Conservation (phyloP, 1,140 invertebrate species). For the Drosophila chauvacae region DNA sequence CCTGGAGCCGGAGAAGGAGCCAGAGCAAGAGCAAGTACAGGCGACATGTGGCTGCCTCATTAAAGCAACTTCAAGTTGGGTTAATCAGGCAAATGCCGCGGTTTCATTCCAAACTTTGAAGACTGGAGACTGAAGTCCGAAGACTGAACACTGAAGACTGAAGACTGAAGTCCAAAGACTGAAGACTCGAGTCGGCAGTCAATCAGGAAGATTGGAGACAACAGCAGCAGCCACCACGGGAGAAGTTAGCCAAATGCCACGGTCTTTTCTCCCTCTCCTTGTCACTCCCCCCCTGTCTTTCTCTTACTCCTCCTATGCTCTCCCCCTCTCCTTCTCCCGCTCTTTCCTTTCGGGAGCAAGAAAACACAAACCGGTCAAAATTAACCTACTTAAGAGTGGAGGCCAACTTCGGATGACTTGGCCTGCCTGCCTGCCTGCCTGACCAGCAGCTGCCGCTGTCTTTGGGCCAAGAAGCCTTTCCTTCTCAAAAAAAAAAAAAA, state of each 20-base stretch:
- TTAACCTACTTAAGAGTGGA: conserved; percentile 75
- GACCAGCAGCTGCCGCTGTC: conserved; percentile 50
- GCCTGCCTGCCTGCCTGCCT: conserved; percentile 32
- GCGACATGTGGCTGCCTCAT: conserved; percentile 72
- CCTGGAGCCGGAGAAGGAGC: background rate
- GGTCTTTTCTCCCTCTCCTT: conserved; percentile 1
- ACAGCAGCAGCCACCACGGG: conserved; percentile 10
- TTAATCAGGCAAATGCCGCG: conserved; percentile 65
- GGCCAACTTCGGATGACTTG: conserved; percentile 40
- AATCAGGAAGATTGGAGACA: conserved; percentile 59
- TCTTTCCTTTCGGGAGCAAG: conserved; percentile 32
- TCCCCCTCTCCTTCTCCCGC: background rate
- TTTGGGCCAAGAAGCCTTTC: conserved; percentile 50
- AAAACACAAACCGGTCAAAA: conserved; percentile 78
- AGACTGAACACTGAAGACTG: conserved; percentile 12
- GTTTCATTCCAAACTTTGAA: conserved; percentile 15
- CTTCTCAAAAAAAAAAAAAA: conserved; percentile 32
- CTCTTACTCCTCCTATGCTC: background rate
- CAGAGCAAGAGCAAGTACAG: conserved; percentile 7
- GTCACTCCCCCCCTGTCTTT: background rate
- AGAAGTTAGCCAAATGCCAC: conserved; percentile 67
- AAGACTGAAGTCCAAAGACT: background rate
- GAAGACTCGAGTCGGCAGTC: conserved; percentile 50
- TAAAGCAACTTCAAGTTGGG: conserved; percentile 58
- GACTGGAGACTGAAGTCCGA: background rate